Base-by-base conservation (phyloP, 2,888 invertebrate species). In the Scaptomyza caliginosa region DNA sequence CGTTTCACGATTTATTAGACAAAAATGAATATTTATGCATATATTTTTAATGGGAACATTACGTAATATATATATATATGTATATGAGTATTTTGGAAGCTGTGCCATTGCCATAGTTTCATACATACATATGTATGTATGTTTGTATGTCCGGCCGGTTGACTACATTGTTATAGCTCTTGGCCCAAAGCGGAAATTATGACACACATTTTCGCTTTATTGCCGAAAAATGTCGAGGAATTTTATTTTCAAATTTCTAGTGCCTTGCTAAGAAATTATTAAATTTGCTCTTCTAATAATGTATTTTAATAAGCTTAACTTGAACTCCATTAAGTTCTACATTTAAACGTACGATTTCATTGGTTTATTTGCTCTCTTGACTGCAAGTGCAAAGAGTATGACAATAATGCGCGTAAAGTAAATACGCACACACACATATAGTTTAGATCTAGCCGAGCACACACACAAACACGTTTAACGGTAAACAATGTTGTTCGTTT, bases 121-220 rank as follows among this genome's bases (percentile, higher is more conserved):
- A 23, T 46, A 16, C 28, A 42, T n/a, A 8, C 8, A 13, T 13
- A 8, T 5, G 4, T 38, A 24, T 34, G n/a, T 24, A 17, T 42
- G 2, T 51, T 4, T 28, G n/a, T 17, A 32, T 40, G 30, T 48
- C 28, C 8, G 30, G n/a, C n/a, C 36, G 19, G 13, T 45, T 51
- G 30, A 54, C 58, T 38, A 67, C 58, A 74, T 59, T 80, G 64
- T 60, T 67, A 48, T 23, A 43, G 21, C 13, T 46, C 40, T n/a
- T n/a, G n/a, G 23, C 7, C 58, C 52, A 69, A 56, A 65, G 43
- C 77, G 71, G 57, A 68, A 74, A 59, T 50, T 66, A 63, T 81
- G 77, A 68, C 78, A 81, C 69, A 79, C 54, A 26, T 56, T 32
- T 64, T 36, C 17, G 19, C 19, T 30, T 54, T 43, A 6, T 45